Evolutionary conservation across 1,140 invertebrate species (phyloP).

Genomic region (Drusus annulatus): DNA sequence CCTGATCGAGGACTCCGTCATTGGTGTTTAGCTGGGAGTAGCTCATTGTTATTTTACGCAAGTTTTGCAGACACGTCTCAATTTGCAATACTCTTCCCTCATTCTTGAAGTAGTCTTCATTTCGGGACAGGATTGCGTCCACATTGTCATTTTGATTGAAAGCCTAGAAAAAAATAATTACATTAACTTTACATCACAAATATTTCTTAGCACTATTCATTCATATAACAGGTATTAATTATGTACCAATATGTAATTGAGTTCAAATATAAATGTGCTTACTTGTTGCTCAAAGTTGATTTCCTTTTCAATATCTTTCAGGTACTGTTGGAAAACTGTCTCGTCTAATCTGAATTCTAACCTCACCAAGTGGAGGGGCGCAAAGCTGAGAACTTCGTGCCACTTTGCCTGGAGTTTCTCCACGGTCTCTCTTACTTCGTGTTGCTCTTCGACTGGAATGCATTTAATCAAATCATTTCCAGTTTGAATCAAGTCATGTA

Average conservation of each 20-base stretch:
- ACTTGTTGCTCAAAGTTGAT: constrained; percentile 87
- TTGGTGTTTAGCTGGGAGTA: constrained; percentile 77
- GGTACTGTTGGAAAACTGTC: constrained; percentile 85
- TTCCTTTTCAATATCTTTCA: constrained; percentile 93
- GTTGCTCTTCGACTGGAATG: constrained; percentile 78
- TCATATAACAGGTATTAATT: too few relatives aligned
- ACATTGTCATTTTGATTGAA: constrained; percentile 90
- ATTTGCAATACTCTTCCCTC: constrained; percentile 79
- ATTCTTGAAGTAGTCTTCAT: constrained; percentile 84
- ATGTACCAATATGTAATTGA: too few relatives aligned
- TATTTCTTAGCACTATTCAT: too few relatives aligned
- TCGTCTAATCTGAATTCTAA: constrained; percentile 93
- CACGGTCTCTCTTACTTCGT: constrained; percentile 78
- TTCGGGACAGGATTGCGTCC: constrained; percentile 81
- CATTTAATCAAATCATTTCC: constrained; percentile 85
- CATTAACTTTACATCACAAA: too few relatives aligned
- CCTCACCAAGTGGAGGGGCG: constrained; percentile 88
- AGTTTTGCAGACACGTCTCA: constrained; percentile 81
- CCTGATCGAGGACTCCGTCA: constrained; percentile 77
- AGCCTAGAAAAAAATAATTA: constrained; percentile 65
- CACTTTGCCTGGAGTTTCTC: constrained; percentile 82
- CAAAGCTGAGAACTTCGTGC: constrained; percentile 83
- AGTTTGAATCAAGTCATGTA: constrained; percentile 84
- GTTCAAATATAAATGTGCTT: constrained; percentile 20
- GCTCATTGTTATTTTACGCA: constrained; percentile 79